Evolutionary conservation across 2,113 vertebrate species (phyloP), one percentile per base, ranked within the genome.

Genomic region (Anolis carolinensis): DNA sequence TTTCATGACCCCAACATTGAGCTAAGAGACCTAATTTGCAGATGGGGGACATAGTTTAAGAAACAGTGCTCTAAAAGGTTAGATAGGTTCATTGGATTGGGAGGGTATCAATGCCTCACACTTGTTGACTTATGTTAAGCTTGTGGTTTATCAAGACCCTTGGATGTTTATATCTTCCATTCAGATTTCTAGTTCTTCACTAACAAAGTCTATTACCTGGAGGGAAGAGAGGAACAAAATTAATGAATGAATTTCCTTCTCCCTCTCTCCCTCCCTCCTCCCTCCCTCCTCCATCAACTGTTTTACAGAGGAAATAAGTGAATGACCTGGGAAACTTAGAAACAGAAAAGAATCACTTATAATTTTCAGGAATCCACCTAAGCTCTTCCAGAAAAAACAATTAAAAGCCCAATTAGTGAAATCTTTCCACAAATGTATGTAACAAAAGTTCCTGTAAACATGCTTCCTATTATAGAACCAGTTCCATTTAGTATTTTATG

Each of bases 401-500:
- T 7, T 44, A 44, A 44, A 44, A 44, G 39, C 39, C 39, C 39
- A 44, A 4, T 44, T 44, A 10, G 30, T 2, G 63, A 70, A 10
- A 59, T 50, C 39, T 68, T 70, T 50, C 10, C 18, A 34, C 34
- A 16, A 36, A 14, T 68, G 11, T 70, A 36, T 34, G 13, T 72
- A 72, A 36, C n/a, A 21, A 70, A 80, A 70, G 16, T 72, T 16
- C 44, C 84, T 68, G n/a, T 67, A 50, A 55, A 30, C 25, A 62
- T 34, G 8, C 55, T 30, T 27, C 30, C 59, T 63, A 52, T 86
- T 50, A 30, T 71, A 36, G 20, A 75, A 9, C 7, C 59, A 73
- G n/a, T 71, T 83, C 77, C 65, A 14, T 48, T 73, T 73, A 70
- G 86, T 89, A 74, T 65, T 72, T 70, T 82, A 71, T 34, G 80